Base-by-base conservation (phyloP, 2,888 invertebrate species). In the Miltochrista miniata region DNA sequence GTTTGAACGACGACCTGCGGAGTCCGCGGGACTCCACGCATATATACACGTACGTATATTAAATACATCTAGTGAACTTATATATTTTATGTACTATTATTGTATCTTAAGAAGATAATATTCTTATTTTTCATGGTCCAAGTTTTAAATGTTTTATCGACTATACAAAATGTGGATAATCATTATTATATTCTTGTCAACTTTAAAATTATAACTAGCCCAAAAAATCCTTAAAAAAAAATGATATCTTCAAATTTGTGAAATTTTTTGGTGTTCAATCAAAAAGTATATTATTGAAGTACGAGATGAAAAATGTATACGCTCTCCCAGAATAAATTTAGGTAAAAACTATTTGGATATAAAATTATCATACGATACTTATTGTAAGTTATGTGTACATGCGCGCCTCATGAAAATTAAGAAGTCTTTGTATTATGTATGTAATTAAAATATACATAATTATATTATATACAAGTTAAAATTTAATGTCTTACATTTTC, bases 81-180 rank as follows among this genome's bases (percentile, higher is more conserved):
- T 90, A 90, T 91, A 91, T 91, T 91, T 91, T 91, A 91, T 90
- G 90, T 91, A 91, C 87, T 85, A 91, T 90, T 89, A 90, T 87
- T 85, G 86, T 90, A 91, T 90, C 87, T 86, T 90, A 90, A 90
- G 90, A 68, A 88, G 87, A 85, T 90, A 89, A 88, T 88, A 90
- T 90, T 90, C 90, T 91, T 91, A 91, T 91, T 91, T 91, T 90
- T 91, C 90, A 91, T 90, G 91, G 91, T 91, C 90, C 91, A 91
- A 91, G 85, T 91, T 91, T 91, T 90, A 91, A 90, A 91, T 90
- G 90, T 90, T 90, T 91, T 90, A 90, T 90, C 90, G 90, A 90
- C 90, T 91, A 89, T 90, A 91, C 90, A 90, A 90, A 89, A 86
- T 87, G 90, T 86, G 85, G 81, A 89, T 90, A 90, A 90, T 83